Evolutionary conservation across 2,113 vertebrate species (phyloP).

Genomic region (Climacteris rufus): DNA sequence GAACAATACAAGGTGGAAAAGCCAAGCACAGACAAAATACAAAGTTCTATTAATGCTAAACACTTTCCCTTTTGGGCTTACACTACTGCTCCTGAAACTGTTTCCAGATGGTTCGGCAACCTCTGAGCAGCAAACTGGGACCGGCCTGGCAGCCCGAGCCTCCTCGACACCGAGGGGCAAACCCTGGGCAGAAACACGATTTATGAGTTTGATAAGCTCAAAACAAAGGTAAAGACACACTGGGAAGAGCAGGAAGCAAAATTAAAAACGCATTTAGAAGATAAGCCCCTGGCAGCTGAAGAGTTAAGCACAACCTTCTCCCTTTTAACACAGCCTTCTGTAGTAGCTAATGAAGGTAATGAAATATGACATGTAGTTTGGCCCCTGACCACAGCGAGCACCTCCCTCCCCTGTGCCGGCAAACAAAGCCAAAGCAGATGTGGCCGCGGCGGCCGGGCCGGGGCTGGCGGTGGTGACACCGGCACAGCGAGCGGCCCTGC

Average conservation of each 20-base stretch:
- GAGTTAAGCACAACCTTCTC: conserved; percentile 71
- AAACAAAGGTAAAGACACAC: not conserved
- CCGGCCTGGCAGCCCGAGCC: conserved; percentile 22
- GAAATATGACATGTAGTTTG: conserved; percentile 83
- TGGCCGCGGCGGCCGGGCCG: conserved; percentile 60
- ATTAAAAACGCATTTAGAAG: not conserved
- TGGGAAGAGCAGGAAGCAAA: not conserved
- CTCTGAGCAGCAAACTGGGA: conserved; percentile 22
- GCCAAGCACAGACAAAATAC: conserved; percentile 59
- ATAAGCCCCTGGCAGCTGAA: conserved; percentile 33
- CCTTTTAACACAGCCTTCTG: conserved; percentile 67
- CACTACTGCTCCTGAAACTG: conserved; percentile 55
- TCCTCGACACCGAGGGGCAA: conserved; percentile 14
- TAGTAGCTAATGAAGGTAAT: conserved; percentile 82
- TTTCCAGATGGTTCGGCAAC: conserved; percentile 66
- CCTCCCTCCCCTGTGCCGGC: conserved; percentile 68
- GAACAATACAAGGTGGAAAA: conserved; percentile 36
- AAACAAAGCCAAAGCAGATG: conserved; percentile 83
- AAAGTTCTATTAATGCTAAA: conserved; percentile 70
- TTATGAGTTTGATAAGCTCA: conserved; percentile 33
- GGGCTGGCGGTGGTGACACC: conserved; percentile 62
- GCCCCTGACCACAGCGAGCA: conserved; percentile 77
- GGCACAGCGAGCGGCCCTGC: no score
- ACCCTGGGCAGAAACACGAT: not conserved
- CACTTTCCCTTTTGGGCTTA: conserved; percentile 67